Evolutionary conservation across 1,140 invertebrate species (phyloP).

Genomic region (Drosophila pseudoananassae): DNA sequence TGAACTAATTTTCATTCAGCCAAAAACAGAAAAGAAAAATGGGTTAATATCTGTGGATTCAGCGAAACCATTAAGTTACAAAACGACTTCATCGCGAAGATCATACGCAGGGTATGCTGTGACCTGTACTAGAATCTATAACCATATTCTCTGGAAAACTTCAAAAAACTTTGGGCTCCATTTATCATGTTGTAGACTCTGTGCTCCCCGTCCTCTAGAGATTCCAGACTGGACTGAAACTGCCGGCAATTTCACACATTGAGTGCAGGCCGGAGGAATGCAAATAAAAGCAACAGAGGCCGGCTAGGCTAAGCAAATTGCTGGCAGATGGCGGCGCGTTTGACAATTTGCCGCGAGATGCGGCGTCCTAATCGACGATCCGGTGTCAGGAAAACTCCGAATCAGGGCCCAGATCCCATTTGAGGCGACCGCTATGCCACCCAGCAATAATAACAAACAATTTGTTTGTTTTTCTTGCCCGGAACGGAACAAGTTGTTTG

Average conservation of each 20-base stretch:
- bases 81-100: constrained; percentile 17
- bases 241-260: constrained; percentile 51
- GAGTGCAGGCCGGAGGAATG: constrained; percentile 28
- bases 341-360: constrained; percentile 46
- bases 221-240: constrained; percentile 5
- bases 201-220: neutral
- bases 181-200: constrained; percentile 15
- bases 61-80: constrained; percentile 14
- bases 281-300: constrained; percentile 26
- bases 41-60: constrained; percentile 28
- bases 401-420: constrained; percentile 18
- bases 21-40: neutral
- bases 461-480: constrained; percentile 45
- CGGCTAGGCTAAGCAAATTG: constrained; percentile 28
- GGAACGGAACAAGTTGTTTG: constrained; percentile 9
- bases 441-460: constrained; percentile 56
- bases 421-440: constrained; percentile 42
- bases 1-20: neutral
- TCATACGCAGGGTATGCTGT: neutral
- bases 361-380: constrained; percentile 35
- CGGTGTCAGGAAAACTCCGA: constrained; percentile 7
- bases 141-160: constrained; percentile 18
- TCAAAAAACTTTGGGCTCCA: constrained; percentile 23
- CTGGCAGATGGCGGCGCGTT: constrained; percentile 50
- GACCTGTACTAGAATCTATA: too few relatives aligned